Evolutionary conservation across 2,797 vertebrate genomes (phyloP).

Genomic region (Coregonus ussuriensis): DNA sequence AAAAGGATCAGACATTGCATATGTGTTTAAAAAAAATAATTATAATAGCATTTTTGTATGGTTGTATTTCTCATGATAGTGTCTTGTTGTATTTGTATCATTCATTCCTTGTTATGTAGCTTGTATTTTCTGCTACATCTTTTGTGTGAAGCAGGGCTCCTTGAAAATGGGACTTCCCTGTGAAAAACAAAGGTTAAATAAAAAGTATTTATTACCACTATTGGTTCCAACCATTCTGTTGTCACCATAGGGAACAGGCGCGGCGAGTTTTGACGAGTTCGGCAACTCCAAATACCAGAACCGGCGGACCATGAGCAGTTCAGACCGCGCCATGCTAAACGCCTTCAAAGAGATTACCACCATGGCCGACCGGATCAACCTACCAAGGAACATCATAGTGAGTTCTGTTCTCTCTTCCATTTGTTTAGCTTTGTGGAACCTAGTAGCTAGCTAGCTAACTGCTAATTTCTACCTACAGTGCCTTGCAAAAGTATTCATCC

Average conservation of each 20-base stretch:
- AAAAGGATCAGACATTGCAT: too few relatives aligned
- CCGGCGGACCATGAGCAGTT: constrained; percentile 96
- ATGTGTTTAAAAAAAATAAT: too few relatives aligned
- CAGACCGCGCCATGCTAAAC: constrained; percentile 97
- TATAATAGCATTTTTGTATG: too few relatives aligned
- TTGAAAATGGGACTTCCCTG: too few relatives aligned
- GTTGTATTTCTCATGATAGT: too few relatives aligned
- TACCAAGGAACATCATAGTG: constrained; percentile 97
- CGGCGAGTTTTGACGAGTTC: constrained; percentile 98
- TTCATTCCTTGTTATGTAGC: too few relatives aligned
- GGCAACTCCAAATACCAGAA: constrained; percentile 99
- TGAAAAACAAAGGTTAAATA: too few relatives aligned
- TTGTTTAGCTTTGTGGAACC: not conserved
- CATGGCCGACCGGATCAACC: constrained; percentile 99
- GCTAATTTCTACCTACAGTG: not conserved
- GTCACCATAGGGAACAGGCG: constrained; percentile 87
- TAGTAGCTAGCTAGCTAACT: not conserved
- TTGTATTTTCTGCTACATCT: too few relatives aligned
- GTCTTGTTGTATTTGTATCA: too few relatives aligned
- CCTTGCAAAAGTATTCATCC: too few relatives aligned
- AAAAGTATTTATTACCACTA: too few relatives aligned
- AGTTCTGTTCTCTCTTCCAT: constrained; percentile 56
- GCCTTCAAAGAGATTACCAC: constrained; percentile 98
- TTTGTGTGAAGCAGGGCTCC: too few relatives aligned
- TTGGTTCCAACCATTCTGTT: not conserved